Evolutionary conservation across 2,888 invertebrate genomes (phyloP).

Genomic region (Cerastoderma edule): DNA sequence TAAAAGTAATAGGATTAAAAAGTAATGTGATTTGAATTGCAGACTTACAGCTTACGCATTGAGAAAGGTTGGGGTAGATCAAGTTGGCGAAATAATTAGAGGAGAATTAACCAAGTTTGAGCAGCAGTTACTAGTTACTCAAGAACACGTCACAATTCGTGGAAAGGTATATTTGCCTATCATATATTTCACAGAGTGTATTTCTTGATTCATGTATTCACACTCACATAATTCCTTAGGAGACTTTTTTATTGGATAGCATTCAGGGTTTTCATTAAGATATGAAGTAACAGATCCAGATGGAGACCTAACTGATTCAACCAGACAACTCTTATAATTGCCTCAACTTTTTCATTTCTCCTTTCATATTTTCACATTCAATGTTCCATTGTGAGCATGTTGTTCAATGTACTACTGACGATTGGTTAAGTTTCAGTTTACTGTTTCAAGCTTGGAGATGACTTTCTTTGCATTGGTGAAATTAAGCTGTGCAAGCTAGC

Average conservation of each 20-base stretch:
- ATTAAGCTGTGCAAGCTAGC: not conserved
- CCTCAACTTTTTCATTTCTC: not conserved
- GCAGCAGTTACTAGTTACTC: conserved; percentile 30
- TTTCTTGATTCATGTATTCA: not conserved
- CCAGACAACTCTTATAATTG: conserved; percentile 1
- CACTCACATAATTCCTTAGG: not conserved
- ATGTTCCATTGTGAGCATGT: not conserved
- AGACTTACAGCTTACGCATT: conserved; percentile 32
- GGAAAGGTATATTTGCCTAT: conserved; percentile 47
- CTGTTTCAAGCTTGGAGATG: no score
- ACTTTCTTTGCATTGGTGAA: not conserved
- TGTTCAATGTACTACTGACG: no score
- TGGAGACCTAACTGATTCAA: conserved; percentile 5
- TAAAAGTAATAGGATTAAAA: not conserved
- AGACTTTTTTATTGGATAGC: not conserved
- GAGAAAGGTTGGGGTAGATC: conserved; percentile 32
- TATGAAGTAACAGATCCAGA: conserved; percentile 4
- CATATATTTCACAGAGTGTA: not conserved
- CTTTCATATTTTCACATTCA: not conserved
- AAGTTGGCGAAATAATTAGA: not conserved
- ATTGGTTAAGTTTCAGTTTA: no score
- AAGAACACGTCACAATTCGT: conserved; percentile 49
- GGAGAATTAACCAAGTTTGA: conserved; percentile 42
- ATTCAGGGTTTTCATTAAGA: not conserved
- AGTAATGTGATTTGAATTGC: not conserved